Conservation (phyloP, 2,888 invertebrate species). For the Agrotis clavis region DNA sequence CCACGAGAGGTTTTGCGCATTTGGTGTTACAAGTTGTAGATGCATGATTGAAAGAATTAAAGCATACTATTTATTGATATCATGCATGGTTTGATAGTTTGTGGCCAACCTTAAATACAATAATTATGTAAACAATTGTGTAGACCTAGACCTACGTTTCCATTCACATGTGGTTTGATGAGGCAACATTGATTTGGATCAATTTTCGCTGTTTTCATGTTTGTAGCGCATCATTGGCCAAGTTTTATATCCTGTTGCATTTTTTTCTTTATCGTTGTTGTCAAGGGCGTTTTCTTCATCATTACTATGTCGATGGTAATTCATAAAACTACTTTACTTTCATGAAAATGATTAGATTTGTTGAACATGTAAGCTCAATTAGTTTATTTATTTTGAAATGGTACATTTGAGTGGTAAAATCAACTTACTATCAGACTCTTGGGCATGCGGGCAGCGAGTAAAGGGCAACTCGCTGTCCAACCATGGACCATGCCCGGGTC, state of each 20-base stretch:
- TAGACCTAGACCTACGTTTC: constrained; percentile 33
- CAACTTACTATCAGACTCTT: no score
- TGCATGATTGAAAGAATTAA: no score
- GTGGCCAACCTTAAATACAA: constrained; percentile 34
- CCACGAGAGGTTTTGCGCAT: no score
- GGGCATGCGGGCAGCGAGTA: no score
- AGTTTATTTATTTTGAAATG: no score
- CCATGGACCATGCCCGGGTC: no score
- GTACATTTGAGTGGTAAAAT: no score
- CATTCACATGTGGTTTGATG: constrained; percentile 61
- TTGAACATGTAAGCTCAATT: no score
- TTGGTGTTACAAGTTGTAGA: no score
- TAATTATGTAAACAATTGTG: not conserved
- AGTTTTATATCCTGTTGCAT: constrained; percentile 21
- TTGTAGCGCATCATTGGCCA: constrained; percentile 17
- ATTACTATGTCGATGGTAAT: not conserved
- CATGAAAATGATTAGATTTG: no score
- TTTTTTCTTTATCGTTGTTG: not conserved
- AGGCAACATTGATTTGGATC: constrained; percentile 45
- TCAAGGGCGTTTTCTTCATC: not conserved
- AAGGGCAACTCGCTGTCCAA: no score
- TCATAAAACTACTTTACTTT: no score
- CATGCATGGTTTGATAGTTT: constrained; percentile 16
- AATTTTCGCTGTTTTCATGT: constrained; percentile 32
- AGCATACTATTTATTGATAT: not conserved